Evolutionary conservation across 30 jellyfish, hydroid and myxozoan species (phyloP).

Genomic region (Aurelia aurita): DNA sequence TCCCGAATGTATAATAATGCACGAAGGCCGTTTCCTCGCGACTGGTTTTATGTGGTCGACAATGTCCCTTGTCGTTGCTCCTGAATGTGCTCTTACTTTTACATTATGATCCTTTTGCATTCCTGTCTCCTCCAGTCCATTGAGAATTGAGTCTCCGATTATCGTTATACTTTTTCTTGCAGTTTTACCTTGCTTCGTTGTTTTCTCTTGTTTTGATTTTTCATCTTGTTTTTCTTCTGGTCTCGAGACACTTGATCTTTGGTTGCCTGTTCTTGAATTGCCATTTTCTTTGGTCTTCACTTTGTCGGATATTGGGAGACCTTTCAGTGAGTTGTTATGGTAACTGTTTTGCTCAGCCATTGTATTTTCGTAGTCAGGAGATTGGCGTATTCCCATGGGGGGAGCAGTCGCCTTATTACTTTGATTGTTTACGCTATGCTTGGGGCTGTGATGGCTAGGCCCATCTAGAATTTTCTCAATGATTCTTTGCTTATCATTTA

Average conservation of each 20-base stretch:
- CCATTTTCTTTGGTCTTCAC: too few relatives aligned
- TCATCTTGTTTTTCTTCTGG: not conserved
- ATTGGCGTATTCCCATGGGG: too few relatives aligned
- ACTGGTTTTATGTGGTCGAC: constrained; percentile 28
- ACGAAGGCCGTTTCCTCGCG: constrained; percentile 12
- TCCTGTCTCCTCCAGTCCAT: constrained; percentile 9
- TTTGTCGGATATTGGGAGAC: too few relatives aligned
- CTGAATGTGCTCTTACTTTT: constrained; percentile 18
- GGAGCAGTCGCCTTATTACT: constrained; percentile 6
- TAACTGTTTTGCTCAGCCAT: too few relatives aligned
- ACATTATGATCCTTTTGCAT: constrained; percentile 13
- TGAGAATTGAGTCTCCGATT: constrained; percentile 25
- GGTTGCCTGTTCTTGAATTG: too few relatives aligned
- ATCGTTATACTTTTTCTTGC: not conserved
- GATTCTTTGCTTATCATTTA: constrained; percentile 7
- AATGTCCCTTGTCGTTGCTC: constrained; percentile 33
- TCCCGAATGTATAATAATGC: constrained; percentile 8
- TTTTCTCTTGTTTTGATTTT: not conserved
- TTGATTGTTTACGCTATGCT: not conserved
- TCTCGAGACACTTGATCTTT: too few relatives aligned
- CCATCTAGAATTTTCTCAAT: constrained; percentile 4
- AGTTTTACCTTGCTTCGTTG: not conserved
- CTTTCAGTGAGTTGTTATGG: too few relatives aligned
- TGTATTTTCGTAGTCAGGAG: too few relatives aligned
- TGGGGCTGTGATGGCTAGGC: constrained; percentile 7